Conservation (phyloP, 2,888 invertebrate species). For the Eubasilissa splendida region DNA sequence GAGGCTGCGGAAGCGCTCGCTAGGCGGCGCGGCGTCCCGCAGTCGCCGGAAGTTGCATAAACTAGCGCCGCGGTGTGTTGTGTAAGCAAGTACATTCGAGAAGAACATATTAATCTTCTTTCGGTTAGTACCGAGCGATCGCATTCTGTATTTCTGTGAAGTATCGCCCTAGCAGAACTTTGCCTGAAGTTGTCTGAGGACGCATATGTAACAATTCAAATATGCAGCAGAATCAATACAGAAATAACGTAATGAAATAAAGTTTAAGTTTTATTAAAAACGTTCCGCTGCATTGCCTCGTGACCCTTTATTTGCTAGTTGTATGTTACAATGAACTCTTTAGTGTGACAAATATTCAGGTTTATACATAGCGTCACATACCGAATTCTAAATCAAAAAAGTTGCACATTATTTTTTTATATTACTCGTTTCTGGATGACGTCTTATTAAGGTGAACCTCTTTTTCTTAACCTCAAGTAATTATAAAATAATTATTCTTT, state of each 20-base stretch:
- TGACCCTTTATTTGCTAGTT: slow-evolving; percentile 9
- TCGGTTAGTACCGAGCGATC: slow-evolving; percentile 23
- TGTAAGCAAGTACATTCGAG: slow-evolving; percentile 27
- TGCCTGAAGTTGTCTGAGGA: slow-evolving; percentile 7
- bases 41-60: slow-evolving; percentile 42
- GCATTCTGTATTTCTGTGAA: slow-evolving; percentile 24
- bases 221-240: slow-evolving; percentile 35
- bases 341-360: not conserved
- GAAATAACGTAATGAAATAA: slow-evolving; percentile 34
- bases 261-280: slow-evolving; percentile 7
- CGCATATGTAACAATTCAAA: slow-evolving; percentile 33
- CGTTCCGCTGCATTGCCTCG: not conserved
- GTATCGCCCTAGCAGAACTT: slow-evolving; percentile 17
- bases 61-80: slow-evolving; percentile 32
- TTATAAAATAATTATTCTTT: too few relatives aligned
- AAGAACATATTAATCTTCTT: slow-evolving; percentile 44
- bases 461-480: too few relatives aligned
- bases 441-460: too few relatives aligned
- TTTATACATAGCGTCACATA: too few relatives aligned
- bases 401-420: too few relatives aligned
- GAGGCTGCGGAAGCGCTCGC: slow-evolving; percentile 14
- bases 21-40: slow-evolving; percentile 35
- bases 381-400: too few relatives aligned
- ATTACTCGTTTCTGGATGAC: too few relatives aligned
- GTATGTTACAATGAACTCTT: slow-evolving; percentile 3